Evolutionary conservation across 2,113 vertebrate genomes (phyloP), one percentile per base, ranked within the genome.

Genomic region (Furnarius figulus): DNA sequence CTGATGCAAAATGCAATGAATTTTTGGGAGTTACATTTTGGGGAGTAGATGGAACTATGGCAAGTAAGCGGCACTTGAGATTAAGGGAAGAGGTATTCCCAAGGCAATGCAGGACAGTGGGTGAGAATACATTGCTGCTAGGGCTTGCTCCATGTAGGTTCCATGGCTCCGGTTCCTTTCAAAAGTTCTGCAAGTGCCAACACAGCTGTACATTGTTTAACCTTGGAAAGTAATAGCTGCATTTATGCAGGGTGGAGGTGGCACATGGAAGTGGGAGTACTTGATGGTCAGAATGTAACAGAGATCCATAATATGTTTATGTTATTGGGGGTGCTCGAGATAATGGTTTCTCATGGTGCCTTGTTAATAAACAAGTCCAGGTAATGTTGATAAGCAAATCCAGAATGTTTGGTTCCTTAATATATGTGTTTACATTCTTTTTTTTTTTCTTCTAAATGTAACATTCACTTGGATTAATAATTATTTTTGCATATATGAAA

Each of bases 21-120:
- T 44, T 66, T 31, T 44, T 19, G 21, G 18, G 24, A 75, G 10
- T 73, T 53, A 37, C 0, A 0, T 84, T 84, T 78, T 74, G 16
- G 19, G 24, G 6, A 70, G 5, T 49, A 74, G 75, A n/a, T 0
- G 3, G 33, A 77, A 20, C 8, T 40, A 18, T 35, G 44, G 31
- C 20, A 74, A n/a, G 10, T 28, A 77, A 52, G 28, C 37, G 52
- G 7, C 50, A 16, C 16, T 77, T 61, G 25, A 63, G 6, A 16
- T 56, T 42, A 46, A n/a, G 27, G 63, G 53, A 76, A 42, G 19
- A 20, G 14, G 3, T 46, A 11, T 52, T 72, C 14, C 21, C 7
- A 61, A 27, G 8, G 16, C 14, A 37, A 2, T 2, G 1, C 5
- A 35, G 24, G 30, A 50, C 0, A 2, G 24, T 40, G 33, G 24